Conservation (phyloP, 2,113 vertebrate genomes). For the Formicarius rufipectus region DNA sequence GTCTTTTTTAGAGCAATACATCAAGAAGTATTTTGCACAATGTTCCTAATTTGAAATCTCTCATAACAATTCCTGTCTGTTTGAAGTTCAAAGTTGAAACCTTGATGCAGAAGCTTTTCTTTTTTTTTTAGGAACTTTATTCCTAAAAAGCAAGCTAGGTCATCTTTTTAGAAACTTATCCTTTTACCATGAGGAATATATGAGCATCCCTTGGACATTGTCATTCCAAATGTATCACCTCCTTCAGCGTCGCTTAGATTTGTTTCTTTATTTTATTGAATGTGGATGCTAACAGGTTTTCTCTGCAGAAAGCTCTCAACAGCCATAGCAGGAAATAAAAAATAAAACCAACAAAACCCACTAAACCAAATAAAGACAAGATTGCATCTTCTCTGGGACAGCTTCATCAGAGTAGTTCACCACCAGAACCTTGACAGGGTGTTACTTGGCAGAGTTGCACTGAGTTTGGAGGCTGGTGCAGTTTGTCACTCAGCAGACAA, state of each 20-base stretch:
- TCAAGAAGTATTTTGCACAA: constrained; percentile 22
- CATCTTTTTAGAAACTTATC: not conserved
- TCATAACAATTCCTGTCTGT: not conserved
- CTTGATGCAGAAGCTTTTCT: not conserved
- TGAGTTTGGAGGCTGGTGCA: not conserved
- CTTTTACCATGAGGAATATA: not conserved
- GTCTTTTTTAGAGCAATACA: constrained; percentile 38
- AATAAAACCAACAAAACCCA: not conserved
- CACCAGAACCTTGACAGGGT: not conserved
- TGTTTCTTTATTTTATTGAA: not conserved
- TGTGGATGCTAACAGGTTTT: not conserved
- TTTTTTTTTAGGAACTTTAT: not conserved
- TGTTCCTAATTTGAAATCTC: not conserved
- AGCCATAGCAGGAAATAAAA: not conserved
- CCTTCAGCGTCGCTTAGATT: not conserved
- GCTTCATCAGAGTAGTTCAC: not conserved
- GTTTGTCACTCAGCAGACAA: not conserved
- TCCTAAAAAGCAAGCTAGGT: not conserved
- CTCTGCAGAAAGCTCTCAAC: not conserved
- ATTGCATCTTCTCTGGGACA: not conserved
- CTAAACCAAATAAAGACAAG: not conserved
- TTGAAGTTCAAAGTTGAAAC: not conserved
- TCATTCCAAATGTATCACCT: not conserved
- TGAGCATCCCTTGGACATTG: not conserved
- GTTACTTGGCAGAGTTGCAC: not conserved